Percentiles rank a stretch among this genome's conserved stretches.
phyloP scores from a whole-genome alignment of 2,113 vertebrate genomes.

The Malurus melanocephalus region DNA sequence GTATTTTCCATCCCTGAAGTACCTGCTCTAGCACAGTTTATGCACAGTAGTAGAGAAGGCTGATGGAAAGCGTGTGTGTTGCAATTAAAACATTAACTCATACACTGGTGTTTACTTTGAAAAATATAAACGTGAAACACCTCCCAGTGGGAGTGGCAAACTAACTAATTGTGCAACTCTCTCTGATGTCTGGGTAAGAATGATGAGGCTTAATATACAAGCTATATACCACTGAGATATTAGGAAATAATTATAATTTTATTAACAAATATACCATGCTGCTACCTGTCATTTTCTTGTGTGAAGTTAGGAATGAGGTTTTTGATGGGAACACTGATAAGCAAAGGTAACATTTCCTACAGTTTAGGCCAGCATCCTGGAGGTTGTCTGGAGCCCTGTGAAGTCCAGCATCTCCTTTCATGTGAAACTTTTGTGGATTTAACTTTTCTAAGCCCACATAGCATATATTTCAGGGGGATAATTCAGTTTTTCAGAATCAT shows the following conservation, averaged over 20 bases:
- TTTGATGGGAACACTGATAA: neutral
- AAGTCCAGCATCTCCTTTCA: neutral
- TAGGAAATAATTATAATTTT: neutral
- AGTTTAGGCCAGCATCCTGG: neutral
- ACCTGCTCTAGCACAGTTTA: neutral
- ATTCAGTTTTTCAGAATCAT: neutral
- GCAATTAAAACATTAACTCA: slow-evolving; percentile 8
- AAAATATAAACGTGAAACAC: slow-evolving; percentile 10
- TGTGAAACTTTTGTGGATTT: neutral
- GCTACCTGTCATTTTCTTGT: neutral
- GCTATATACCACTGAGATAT: neutral
- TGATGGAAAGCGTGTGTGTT: neutral
- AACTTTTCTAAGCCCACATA: neutral
- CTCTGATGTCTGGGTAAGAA: neutral
- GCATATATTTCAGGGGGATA: neutral
- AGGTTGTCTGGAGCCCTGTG: neutral
- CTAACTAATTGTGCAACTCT: neutral
- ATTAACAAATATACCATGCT: neutral
- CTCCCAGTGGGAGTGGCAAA: slow-evolving; percentile 1
- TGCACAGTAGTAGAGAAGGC: neutral
- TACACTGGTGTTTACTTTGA: neutral
- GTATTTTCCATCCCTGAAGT: neutral
- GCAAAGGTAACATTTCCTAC: neutral
- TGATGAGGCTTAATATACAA: neutral
- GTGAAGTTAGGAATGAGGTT: neutral